phyloP scores from a whole-genome alignment of 2,797 vertebrate genomes.

The Sebastes wilsoni region DNA sequence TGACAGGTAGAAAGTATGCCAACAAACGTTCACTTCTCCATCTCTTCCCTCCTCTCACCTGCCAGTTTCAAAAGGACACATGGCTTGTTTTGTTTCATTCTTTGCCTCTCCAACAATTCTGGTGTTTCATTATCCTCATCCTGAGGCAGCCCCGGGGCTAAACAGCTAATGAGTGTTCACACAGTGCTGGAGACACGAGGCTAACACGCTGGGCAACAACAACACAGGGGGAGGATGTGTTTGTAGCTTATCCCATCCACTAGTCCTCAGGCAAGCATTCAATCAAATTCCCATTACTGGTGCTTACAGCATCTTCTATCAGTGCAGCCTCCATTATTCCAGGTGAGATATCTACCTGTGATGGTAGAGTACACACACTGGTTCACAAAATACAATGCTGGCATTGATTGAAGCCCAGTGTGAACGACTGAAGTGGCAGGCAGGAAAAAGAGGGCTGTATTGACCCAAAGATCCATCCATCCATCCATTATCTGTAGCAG shows the following conservation, averaged over 20 bases:
- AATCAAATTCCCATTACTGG: slow-evolving; percentile 9
- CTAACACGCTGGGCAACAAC: background rate
- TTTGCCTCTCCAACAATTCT: background rate
- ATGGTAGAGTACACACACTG: background rate
- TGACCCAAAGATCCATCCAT: background rate
- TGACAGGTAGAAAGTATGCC: background rate
- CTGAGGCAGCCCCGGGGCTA: slow-evolving; percentile 16
- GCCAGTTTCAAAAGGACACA: background rate
- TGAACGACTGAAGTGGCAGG: background rate
- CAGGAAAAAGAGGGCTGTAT: background rate
- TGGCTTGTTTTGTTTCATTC: background rate
- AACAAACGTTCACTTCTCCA: background rate
- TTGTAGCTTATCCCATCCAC: background rate
- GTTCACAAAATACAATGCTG: background rate
- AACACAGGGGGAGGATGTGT: background rate
- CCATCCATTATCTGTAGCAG: background rate
- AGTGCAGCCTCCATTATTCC: background rate
- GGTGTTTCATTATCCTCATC: slow-evolving; percentile 1
- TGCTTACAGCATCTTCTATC: background rate
- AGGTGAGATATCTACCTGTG: background rate
- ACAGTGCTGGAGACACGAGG: background rate
- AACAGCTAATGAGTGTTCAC: background rate
- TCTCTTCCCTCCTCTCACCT: background rate
- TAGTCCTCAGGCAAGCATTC: background rate
- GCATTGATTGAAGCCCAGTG: background rate